Conservation (phyloP, 23 tunicate genomes). For the Styela clava region DNA sequence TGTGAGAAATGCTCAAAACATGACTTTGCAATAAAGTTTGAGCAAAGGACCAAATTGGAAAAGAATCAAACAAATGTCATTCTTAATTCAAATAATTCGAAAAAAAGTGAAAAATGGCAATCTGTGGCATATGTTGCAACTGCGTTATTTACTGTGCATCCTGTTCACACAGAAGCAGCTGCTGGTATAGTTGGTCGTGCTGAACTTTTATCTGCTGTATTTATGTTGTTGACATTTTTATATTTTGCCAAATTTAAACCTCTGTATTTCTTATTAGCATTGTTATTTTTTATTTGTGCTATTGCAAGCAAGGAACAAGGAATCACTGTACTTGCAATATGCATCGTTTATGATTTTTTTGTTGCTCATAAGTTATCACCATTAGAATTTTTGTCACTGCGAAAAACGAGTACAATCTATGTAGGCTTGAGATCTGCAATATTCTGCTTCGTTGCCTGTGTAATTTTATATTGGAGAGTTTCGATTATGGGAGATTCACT, state of each 20-base stretch:
- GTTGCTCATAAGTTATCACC: conserved; percentile 34
- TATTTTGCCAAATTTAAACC: conserved; percentile 36
- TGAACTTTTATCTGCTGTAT: conserved; percentile 74
- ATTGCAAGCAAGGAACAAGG: conserved; percentile 80
- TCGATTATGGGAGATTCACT: conserved; percentile 49
- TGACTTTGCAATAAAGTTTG: not conserved
- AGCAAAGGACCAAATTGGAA: not conserved
- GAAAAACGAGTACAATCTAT: conserved; percentile 13
- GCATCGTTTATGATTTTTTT: conserved; percentile 49
- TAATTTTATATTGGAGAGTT: conserved; percentile 33
- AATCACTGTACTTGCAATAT: conserved; percentile 69
- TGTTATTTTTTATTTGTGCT: conserved; percentile 41
- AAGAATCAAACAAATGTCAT: not conserved
- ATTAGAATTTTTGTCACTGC: not conserved
- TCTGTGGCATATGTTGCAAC: conserved; percentile 36
- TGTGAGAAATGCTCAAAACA: not conserved
- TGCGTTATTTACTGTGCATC: conserved; percentile 70
- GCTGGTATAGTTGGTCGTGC: conserved; percentile 90
- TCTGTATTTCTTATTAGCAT: conserved; percentile 31
- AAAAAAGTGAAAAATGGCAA: not conserved
- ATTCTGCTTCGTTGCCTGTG: conserved; percentile 16
- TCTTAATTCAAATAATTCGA: not conserved
- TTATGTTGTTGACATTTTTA: conserved; percentile 58
- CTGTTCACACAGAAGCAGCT: conserved; percentile 83
- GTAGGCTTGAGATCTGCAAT: conserved; percentile 7